Base-by-base conservation (phyloP, 2,113 vertebrate genomes). In the Hystrix brachyura region DNA sequence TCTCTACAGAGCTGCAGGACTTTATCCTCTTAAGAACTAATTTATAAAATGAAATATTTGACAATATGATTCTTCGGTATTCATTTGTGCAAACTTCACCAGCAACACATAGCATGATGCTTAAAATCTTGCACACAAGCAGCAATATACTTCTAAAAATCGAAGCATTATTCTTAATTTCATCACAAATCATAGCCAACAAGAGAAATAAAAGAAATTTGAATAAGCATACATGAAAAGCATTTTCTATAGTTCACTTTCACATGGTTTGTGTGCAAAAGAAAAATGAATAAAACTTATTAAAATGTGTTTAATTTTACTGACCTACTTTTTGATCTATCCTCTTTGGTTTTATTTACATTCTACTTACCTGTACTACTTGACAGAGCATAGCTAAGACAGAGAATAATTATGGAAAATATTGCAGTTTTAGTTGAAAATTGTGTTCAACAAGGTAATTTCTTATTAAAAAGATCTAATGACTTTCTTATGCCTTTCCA, bases 1-100 rank as follows among this genome's bases (percentile, higher is more conserved):
- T 34, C 67, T 67, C 2, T 14, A 43, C 19, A n/a, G 17, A 43
- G 15, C n/a, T 87, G 3, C 11, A 48, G 46, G 29, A 74, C 57
- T 2, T 78, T n/a, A 55, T 71, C 46, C 84, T 60, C 71, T 46
- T 11, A 67, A 83, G 8, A 92, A 48, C 48, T 38, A 34, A 51
- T 82, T 74, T 82, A 23, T 82, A 53, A 81, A 74, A 74, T 59
- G 87, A n/a, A 86, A 87, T 92, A 82, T 23, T 74, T 64, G 48
- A 74, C 34, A 69, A n/a, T n/a, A 65, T 87, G 32, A 92, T 59
- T 80, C 76, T 48, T 14, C 65, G 57, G 60, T 65, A 87, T 51
- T 60, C 43, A 32, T 85, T 79, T 53, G 55, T 59, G 17, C 59
- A 64, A 80, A 46, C 9, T 48, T 57, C n/a, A 48, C 21, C 34